Evolutionary conservation across 1,140 invertebrate genomes (phyloP), one percentile per base, ranked within the genome.

Genomic region (Steinernema feltiae): DNA sequence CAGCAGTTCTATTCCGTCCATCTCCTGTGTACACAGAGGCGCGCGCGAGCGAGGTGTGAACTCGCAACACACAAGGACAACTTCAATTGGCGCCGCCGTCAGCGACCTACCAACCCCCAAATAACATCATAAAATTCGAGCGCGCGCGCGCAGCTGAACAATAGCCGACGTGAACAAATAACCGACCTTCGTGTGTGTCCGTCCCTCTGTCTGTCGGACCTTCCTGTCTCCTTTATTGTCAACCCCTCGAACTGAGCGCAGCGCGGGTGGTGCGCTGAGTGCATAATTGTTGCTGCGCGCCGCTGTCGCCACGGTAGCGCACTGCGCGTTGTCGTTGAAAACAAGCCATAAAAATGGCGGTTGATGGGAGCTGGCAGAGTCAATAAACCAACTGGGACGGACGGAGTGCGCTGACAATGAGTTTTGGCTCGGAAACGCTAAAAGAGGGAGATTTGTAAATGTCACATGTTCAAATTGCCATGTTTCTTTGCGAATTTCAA

Each of bases 61-160:
- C 53, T 41, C 24, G 53, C 53, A 63, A 63, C 53, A 63, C 7
- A 27, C 15, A 15, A 15, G 24, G 53, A 3, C 24, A 63, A 7
- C 7, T n/a, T 46, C 41, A 46, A 12, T 7, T 46, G 7, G 7
- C 41, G 7, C 41, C 41, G 7, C 41, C n/a, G 7, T 7, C 7
- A 46, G 7, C n/a, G 41, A 7, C 41, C 41, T 46, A 7, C 41
- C 7, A 12, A 7, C 41, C 41, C 41, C 41, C 41, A 7, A 46
- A 63, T 63, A 63, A 63, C 53, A 63, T 63, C 53, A 63, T 63
- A 63, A 63, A 63, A 17, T 63, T 63, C 24, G 53, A 46, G 41
- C 41, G 41, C 41, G 41, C 41, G n/a, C n/a, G 7, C 53, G 53
- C 24, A 7, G 24, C 53, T 21, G 53, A 63, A 63, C 53, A 63